Conservation (phyloP, 2,888 invertebrate genomes). For the Eurois occulta region DNA sequence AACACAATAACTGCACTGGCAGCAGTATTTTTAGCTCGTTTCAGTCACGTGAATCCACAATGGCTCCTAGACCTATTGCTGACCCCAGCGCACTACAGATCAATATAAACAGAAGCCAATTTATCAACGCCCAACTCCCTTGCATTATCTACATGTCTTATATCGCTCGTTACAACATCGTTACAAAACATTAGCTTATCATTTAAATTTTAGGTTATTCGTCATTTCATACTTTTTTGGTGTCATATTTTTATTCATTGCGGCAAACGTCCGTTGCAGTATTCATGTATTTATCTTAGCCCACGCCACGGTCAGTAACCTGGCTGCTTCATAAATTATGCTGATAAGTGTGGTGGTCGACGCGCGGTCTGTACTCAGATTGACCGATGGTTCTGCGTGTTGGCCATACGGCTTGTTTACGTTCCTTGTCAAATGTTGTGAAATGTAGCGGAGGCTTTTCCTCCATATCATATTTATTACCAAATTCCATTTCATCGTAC, state of each 20-base stretch:
- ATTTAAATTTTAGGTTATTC: conserved; percentile 46
- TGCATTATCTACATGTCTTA: conserved; percentile 39
- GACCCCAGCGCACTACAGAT: conserved; percentile 40
- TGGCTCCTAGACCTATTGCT: conserved; percentile 46
- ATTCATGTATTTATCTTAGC: conserved; percentile 68
- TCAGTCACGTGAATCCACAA: conserved; percentile 52
- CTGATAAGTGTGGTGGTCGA: conserved; percentile 66
- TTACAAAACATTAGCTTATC: conserved; percentile 59
- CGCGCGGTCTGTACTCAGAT: conserved; percentile 59
- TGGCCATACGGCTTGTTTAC: conserved; percentile 40
- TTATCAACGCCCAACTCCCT: conserved; percentile 41
- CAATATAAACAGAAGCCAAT: conserved; percentile 53
- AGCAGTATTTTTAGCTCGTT: conserved; percentile 43
- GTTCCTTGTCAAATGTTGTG: conserved; percentile 15
- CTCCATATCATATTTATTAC: conserved; percentile 23
- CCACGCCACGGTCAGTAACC: conserved; percentile 74
- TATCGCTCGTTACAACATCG: conserved; percentile 50
- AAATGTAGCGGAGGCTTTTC: conserved; percentile 33
- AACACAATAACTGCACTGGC: conserved; percentile 30
- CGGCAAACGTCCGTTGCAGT: conserved; percentile 69
- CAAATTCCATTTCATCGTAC: conserved; percentile 13
- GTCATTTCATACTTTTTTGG: conserved; percentile 25
- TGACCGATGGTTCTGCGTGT: conserved; percentile 34
- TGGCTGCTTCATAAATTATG: conserved; percentile 65
- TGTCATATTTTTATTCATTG: conserved; percentile 62